Evolutionary conservation across 1,140 invertebrate species (phyloP), one percentile per base, ranked within the genome.

Genomic region (Leptopilina boulardi): DNA sequence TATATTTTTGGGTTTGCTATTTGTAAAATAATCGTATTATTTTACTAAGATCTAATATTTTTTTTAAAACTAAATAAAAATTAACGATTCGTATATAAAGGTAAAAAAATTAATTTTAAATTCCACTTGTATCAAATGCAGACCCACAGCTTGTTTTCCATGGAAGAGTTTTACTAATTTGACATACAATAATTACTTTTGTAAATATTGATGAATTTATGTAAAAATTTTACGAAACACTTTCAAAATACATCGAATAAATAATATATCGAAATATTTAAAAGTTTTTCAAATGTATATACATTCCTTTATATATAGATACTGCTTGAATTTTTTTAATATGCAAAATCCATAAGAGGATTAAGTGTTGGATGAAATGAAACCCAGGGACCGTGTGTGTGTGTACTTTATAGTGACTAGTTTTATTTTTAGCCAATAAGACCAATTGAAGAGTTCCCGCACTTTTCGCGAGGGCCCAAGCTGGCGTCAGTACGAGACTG

Each of bases 401-500:
- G 8, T 2, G 0, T 15, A 13, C 26, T 15, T 66, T 66, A 8
- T 19, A n/a, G 21, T 30, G 59, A 34, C 23, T 30, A 30, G 59
- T 4, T 30, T 66, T 34, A 66, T 34, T 66, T 66, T 66, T 30
- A 66, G 59, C 59, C n/a, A 66, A 34, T 66, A 66, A 66, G 26
- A 34, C 59, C 26, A 30, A 66, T 30, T 66, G 23, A 66, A 26
- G 59, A 66, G 59, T 66, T 66, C 13, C 23, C 26, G n/a, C n/a
- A 30, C 23, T 30, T 66, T 66, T 66, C 59, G 59, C 70, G 23
- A 75, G 83, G 84, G 84, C 74, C 51, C 77, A 38, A 15, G 18
- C 41, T 38, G 30, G 54, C 59, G 80, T 84, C 66, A 75, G 78
- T 82, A 85, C 85, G 81, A 84, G 66, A 82, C 85, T 86, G 84